Evolutionary conservation across 1,140 invertebrate genomes (phyloP), one percentile per base, ranked within the genome.

Genomic region (Reticulitermes speratus): DNA sequence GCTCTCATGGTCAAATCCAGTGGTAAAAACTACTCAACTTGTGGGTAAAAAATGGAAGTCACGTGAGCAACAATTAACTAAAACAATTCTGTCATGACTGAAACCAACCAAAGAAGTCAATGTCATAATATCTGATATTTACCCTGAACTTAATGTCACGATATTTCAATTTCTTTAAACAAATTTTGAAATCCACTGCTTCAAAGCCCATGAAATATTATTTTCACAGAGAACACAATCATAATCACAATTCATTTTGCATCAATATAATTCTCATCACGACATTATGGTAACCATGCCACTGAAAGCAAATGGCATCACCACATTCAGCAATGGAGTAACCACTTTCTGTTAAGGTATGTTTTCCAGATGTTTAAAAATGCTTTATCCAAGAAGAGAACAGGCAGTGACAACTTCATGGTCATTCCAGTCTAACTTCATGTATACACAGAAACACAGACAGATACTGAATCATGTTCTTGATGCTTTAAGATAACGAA

Each of bases 1-100:
- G 65, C 65, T 1, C 30, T 75, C 25, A n/a, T 75, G n/a, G n/a
- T 75, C 25, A 30, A 30, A 75, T n/a, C 65, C n/a, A 30, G 65
- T 75, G 65, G 65, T 75, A 25, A 30, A n/a, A 25, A 75, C 65
- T 75, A 75, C n/a, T 75, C 65, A 75, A 75, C n/a, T 75, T 75
- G 8, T 30, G n/a, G n/a, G n/a, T 75, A 9, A 75, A n/a, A 75
- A 75, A 11, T 75, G 25, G 25, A 30, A 30, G 8, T n/a, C 14
- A n/a, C n/a, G 59, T 14, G 30, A 75, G 8, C 65, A 75, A 75
- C n/a, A 7, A 11, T 75, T 25, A 75, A 16, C n/a, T 75, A 75
- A 75, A 75, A 25, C n/a, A 21, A 5, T 30, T n/a, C n/a, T 11
- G 14, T 75, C 14, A 75, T 75, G 25, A 75, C 16, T 30, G 25